Evolutionary conservation across 2,888 invertebrate genomes (phyloP).

Genomic region (Drosophila trichaetosa): DNA sequence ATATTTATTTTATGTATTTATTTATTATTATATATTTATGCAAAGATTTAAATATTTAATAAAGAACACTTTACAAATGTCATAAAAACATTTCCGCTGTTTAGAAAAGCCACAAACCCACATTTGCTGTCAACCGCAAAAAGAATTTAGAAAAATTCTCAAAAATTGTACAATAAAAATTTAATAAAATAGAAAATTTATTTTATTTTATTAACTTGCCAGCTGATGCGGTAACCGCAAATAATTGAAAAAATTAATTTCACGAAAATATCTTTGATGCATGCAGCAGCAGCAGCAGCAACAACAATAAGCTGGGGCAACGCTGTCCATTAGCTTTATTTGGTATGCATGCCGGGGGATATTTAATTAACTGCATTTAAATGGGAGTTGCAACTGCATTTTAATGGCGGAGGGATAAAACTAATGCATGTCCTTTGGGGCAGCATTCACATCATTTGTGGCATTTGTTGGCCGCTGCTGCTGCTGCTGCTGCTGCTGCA

Average conservation of each 20-base stretch:
- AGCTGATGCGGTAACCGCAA: conserved; percentile 27
- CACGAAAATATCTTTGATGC: not conserved
- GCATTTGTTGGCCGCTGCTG: conserved; percentile 21
- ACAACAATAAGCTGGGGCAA: conserved; percentile 4
- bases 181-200: conserved; percentile 12
- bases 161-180: conserved; percentile 32
- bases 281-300: not conserved
- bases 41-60: too few relatives aligned
- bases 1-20: too few relatives aligned
- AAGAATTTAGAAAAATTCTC: conserved; percentile 17
- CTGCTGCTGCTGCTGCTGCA: not conserved
- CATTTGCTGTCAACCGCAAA: conserved; percentile 44
- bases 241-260: conserved; percentile 26
- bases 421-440: conserved; percentile 31
- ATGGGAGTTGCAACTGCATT: conserved; percentile 54
- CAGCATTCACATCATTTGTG: conserved; percentile 31
- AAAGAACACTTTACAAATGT: not conserved
- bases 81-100: not conserved
- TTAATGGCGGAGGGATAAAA: conserved; percentile 31
- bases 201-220: conserved; percentile 13
- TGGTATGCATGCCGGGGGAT: conserved; percentile 23
- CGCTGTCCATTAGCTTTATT: conserved; percentile 31
- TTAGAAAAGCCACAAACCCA: not conserved
- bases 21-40: too few relatives aligned
- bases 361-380: conserved; percentile 66